Evolutionary conservation across 1,140 invertebrate species (phyloP).

Genomic region (Trachymyrmex cornetzi): DNA sequence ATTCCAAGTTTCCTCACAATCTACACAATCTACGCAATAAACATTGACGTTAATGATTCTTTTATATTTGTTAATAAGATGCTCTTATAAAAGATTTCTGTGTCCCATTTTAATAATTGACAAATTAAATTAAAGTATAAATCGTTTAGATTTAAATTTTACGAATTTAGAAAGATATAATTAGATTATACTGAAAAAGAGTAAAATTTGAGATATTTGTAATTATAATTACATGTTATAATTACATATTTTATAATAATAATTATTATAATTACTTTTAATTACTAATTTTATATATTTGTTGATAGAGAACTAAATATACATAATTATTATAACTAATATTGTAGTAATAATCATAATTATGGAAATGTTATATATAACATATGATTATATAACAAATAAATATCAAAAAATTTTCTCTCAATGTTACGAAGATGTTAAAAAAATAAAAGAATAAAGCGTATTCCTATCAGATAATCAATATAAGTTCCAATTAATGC

Average conservation of each 20-base stretch:
- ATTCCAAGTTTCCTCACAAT: not conserved
- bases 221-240: too few relatives aligned
- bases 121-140: not conserved
- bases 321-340: too few relatives aligned
- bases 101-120: constrained; percentile 18
- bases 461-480: not conserved
- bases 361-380: too few relatives aligned
- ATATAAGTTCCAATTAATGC: not conserved
- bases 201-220: too few relatives aligned
- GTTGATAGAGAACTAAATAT: too few relatives aligned
- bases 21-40: too few relatives aligned
- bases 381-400: too few relatives aligned
- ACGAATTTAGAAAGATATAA: not conserved
- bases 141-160: not conserved
- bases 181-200: not conserved
- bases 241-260: too few relatives aligned
- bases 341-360: too few relatives aligned
- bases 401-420: too few relatives aligned
- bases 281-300: too few relatives aligned
- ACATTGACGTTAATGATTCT: not conserved
- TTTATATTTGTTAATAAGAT: not conserved
- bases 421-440: not conserved
- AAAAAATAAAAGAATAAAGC: not conserved
- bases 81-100: not conserved
- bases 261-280: too few relatives aligned